These are phyloP conservation scores for Phalacrocorax brasilianus DNA, from an alignment of 2,113 vertebrate species.

Conservation along the genomic window DNA sequence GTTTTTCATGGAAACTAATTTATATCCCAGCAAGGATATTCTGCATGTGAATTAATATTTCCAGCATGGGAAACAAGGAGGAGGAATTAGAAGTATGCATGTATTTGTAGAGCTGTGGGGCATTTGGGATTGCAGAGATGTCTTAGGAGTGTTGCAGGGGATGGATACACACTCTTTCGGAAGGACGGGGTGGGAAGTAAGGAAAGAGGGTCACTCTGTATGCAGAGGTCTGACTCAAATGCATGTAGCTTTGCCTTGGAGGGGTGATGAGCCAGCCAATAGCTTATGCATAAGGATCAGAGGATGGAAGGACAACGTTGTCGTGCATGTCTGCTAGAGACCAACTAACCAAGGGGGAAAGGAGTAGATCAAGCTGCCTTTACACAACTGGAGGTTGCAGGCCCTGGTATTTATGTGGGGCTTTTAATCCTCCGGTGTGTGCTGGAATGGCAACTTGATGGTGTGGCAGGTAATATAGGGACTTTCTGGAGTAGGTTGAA, in stretches of 20 bases:
- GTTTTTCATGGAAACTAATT: neutral
- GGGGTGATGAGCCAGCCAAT: neutral
- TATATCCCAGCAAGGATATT: neutral
- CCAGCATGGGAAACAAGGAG: neutral
- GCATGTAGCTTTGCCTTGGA: neutral
- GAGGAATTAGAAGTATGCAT: neutral
- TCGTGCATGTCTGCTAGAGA: neutral
- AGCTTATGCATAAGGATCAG: neutral
- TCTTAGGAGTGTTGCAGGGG: neutral
- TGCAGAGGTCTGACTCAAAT: accelerated
- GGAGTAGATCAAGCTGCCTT: neutral
- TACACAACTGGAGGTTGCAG: neutral
- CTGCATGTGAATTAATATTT: neutral
- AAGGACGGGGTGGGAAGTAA: neutral
- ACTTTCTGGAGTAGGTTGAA: neutral
- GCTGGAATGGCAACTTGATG: neutral
- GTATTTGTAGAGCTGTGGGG: neutral
- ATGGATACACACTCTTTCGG: neutral
- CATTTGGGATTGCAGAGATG: accelerated
- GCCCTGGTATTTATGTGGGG: neutral
- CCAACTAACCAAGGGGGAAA: neutral
- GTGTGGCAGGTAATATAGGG: neutral
- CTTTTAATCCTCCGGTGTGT: neutral
- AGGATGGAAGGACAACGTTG: neutral
- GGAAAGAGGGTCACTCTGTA: accelerated